Base-by-base conservation (phyloP, 2,113 vertebrate genomes). In the Xiphophorus hellerii region DNA sequence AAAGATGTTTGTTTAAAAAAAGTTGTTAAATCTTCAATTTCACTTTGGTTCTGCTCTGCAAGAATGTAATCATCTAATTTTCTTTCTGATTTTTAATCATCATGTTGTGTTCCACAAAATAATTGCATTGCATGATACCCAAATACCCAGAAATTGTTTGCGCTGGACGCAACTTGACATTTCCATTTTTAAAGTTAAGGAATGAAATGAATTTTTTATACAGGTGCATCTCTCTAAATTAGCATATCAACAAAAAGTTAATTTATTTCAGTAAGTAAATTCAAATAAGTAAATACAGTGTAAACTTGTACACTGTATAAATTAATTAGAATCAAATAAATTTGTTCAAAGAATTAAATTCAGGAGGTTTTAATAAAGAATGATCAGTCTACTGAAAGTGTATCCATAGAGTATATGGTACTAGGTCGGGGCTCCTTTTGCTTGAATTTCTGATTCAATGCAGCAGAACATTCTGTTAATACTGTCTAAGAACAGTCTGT, bases 131-230 rank as follows among this genome's bases (percentile, higher is more conserved):
- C 48, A 60, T 12, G 8, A 48, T 7, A 25, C 64, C 29, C 28
- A 60, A 60, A 71, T 3, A 30, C 37, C n/a, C 37, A 1, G 30
- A 62, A 72, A 42, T 37, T 74, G 27, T 78, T 69, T 76, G 90
- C 48, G 87, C 89, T 71, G 91, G 91, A 84, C 72, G 83, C 84
- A 69, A 39, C 17, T 64, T 48, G 63, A 65, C 61, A 0, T 31
- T 35, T 31, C 25, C 37, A 10, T 58, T 62, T 71, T 22, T 3
- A 14, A 62, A 62, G n/a, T 39, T 71, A 15, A 30, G 12, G 15
- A 39, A 28, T 39, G 9, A 39, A 61, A 28, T 42, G 8, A 20
- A 15, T 29, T 51, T 29, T 48, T 4, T 1, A 5, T 20, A 20
- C 3, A 20, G 44, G 44, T 48, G 44, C 44, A 48, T 48, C 44